Evolutionary conservation across 2,888 invertebrate genomes (phyloP).

Genomic region (Griposia aprilina): DNA sequence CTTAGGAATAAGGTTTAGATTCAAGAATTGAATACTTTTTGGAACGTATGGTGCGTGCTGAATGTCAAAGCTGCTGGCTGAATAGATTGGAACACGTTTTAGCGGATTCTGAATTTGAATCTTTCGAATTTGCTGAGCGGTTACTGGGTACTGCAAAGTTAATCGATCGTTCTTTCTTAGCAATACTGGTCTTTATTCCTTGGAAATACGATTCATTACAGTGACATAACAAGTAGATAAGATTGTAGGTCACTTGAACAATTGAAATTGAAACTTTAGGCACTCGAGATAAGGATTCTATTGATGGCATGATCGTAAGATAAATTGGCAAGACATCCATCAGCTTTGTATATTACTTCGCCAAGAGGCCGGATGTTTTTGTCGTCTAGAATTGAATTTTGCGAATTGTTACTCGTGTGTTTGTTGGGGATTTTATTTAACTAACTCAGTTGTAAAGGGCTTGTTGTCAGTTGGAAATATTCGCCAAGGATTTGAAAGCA

Average conservation of each 20-base stretch:
- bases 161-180: constrained; percentile 18
- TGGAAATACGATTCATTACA: constrained; percentile 33
- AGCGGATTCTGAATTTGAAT: constrained; percentile 78
- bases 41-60: constrained; percentile 75
- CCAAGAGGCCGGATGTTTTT: constrained; percentile 64
- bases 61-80: constrained; percentile 79
- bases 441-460: not conserved
- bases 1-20: constrained; percentile 83
- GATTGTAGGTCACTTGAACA: constrained; percentile 27
- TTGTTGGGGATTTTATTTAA: constrained; percentile 29
- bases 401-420: constrained; percentile 47
- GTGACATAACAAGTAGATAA: constrained; percentile 25
- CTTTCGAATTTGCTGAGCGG: constrained; percentile 70
- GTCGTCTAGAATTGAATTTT: constrained; percentile 55
- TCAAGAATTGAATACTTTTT: constrained; percentile 72
- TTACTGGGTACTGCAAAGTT: constrained; percentile 56
- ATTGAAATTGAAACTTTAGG: constrained; percentile 48
- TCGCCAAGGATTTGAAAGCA: not conserved
- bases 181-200: constrained; percentile 47
- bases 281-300: constrained; percentile 42
- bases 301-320: constrained; percentile 32
- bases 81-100: constrained; percentile 85
- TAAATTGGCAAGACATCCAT: constrained; percentile 45
- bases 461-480: constrained; percentile 6
- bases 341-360: constrained; percentile 54